phyloP scores from a whole-genome alignment of 2,888 invertebrate genomes.

The Athalia rosae region DNA sequence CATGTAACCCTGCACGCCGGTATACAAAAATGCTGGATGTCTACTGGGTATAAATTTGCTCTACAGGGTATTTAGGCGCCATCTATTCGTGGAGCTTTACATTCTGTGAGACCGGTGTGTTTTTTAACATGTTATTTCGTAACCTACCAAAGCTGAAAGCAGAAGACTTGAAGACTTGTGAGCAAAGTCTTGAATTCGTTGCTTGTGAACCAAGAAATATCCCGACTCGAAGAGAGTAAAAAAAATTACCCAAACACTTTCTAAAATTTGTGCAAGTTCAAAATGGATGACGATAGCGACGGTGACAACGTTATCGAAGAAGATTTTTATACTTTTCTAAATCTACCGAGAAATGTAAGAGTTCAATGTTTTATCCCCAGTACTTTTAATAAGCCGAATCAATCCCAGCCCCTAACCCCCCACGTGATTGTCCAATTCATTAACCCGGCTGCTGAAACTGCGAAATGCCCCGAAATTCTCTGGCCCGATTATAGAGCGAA shows the following conservation, averaged over 20 bases:
- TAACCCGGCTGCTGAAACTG: conserved; percentile 3
- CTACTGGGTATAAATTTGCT: no score
- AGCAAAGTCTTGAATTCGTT: conserved; percentile 13
- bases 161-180: conserved; percentile 49
- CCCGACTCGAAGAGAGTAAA: background rate
- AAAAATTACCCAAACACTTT: background rate
- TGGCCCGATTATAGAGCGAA: no score
- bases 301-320: conserved; percentile 81
- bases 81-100: background rate
- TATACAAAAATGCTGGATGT: no score
- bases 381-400: conserved; percentile 30
- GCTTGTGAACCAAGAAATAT: background rate
- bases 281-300: conserved; percentile 83
- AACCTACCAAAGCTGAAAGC: conserved; percentile 60
- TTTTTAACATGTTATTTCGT: conserved; percentile 58
- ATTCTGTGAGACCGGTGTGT: background rate
- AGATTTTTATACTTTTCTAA: conserved; percentile 92
- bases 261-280: conserved; percentile 41
- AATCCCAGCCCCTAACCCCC: conserved; percentile 45
- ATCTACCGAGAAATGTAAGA: conserved; percentile 88
- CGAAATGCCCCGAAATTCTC: no score
- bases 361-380: conserved; percentile 21
- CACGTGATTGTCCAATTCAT: conserved; percentile 58
- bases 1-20: no score
- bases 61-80: background rate